Percentiles rank a stretch among this genome's conserved stretches.
phyloP scores from a whole-genome alignment of 1,140 invertebrate genomes.

The Drosophila kepulauana region DNA sequence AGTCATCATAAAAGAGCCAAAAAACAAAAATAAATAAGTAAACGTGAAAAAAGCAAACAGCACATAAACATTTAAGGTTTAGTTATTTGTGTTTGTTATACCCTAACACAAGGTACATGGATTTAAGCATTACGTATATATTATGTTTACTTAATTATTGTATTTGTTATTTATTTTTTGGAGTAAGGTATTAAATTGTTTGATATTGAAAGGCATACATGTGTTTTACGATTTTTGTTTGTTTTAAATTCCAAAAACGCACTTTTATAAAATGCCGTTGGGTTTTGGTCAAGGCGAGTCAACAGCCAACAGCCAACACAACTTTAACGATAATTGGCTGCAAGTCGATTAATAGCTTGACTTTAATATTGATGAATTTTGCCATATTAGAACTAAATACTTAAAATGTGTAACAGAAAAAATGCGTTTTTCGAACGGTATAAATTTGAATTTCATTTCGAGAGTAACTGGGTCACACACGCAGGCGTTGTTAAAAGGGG shows the following conservation, averaged over 20 bases:
- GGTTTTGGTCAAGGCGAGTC: slow-evolving; percentile 61
- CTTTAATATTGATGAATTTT: slow-evolving; percentile 34
- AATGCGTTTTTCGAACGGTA: slow-evolving; percentile 7
- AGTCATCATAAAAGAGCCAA: slow-evolving; percentile 28
- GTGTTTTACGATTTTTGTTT: slow-evolving; percentile 14
- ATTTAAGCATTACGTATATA: too few species aligned
- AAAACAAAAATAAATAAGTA: slow-evolving; percentile 44
- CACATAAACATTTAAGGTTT: slow-evolving; percentile 41
- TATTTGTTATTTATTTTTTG: background rate
- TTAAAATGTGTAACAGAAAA: background rate
- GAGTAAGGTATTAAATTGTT: background rate
- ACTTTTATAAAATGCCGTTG: slow-evolving; percentile 68
- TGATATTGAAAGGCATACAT: background rate
- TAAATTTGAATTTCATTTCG: slow-evolving; percentile 37
- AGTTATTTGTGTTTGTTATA: slow-evolving; percentile 11
- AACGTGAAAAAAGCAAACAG: slow-evolving; percentile 52
- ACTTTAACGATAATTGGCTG: slow-evolving; percentile 58
- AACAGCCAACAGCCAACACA: background rate
- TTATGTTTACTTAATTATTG: too few species aligned
- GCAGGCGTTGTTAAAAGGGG: slow-evolving; percentile 1
- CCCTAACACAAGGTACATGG: background rate
- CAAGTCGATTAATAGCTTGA: slow-evolving; percentile 51
- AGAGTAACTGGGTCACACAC: slow-evolving; percentile 17
- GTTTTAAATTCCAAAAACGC: slow-evolving; percentile 68
- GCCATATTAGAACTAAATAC: slow-evolving; percentile 34